These are phyloP conservation scores for Solenopsis fugax DNA, from an alignment of 1,140 invertebrate genomes.

Conservation along the genomic window DNA sequence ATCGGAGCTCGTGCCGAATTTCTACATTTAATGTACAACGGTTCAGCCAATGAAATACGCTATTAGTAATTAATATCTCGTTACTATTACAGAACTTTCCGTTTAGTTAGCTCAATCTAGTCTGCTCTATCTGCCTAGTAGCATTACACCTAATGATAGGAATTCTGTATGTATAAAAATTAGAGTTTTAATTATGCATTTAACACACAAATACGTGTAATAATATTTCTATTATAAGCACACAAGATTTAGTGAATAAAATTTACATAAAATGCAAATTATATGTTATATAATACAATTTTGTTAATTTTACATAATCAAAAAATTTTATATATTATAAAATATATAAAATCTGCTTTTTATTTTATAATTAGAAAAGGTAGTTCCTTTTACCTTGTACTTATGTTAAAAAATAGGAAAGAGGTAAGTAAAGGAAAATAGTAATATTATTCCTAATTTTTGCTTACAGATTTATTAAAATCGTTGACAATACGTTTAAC, in stretches of 20 bases:
- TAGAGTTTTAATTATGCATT: too few species aligned
- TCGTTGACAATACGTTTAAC: constrained; percentile 42
- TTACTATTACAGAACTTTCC: too few species aligned
- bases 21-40: too few species aligned
- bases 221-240: neutral
- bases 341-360: neutral
- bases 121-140: too few species aligned
- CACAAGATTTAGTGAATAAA: neutral
- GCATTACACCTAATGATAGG: too few species aligned
- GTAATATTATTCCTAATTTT: neutral
- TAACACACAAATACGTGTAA: neutral
- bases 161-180: too few species aligned
- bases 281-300: too few species aligned
- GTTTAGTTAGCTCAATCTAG: too few species aligned
- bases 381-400: neutral
- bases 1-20: too few species aligned
- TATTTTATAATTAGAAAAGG: neutral
- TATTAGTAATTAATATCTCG: too few species aligned
- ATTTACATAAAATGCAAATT: neutral
- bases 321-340: neutral
- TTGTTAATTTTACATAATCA: neutral
- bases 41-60: too few species aligned
- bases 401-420: neutral
- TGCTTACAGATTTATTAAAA: constrained; percentile 21
- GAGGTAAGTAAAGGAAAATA: neutral